Evolutionary conservation across 2,113 vertebrate genomes (phyloP), one percentile per base, ranked within the genome.

Genomic region (Cyprinodon tularosa): DNA sequence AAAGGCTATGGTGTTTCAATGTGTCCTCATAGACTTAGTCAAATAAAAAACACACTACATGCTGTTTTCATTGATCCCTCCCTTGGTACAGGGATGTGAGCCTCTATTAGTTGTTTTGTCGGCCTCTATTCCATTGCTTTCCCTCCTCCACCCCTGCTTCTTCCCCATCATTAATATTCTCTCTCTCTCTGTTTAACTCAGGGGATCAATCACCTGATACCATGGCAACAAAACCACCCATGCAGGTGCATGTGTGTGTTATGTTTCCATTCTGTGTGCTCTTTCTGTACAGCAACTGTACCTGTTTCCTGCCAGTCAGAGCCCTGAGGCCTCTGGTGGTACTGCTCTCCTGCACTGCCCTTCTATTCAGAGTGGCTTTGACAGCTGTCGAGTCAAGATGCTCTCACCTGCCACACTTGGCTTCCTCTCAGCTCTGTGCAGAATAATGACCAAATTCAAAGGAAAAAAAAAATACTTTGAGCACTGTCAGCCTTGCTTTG

Each of bases 121-220:
- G 71, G 71, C 84, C 62, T 38, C 77, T 13, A 36, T 3, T 62
- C 78, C 53, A n/a, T 83, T 78, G 59, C 76, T 84, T 72, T 68
- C 65, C 78, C 67, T 70, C 83, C 74, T 73, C 71, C 36, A 64
- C 29, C 13, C 15, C 81, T 7, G 22, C 73, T 66, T 64, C 76
- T 67, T 76, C 71, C n/a, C 78, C 0, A 42, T 61, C 87, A 80
- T 88, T 86, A 83, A 88, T 87, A 88, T 87, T 91, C 82, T 65
- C 70, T 66, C 66, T 77, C 76, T 82, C 66, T 2, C 77, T 71
- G 71, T 84, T 87, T 87, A 92, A 90, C 89, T 85, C 81, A 17
- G 82, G 82, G 88, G 89, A 93, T 93, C 92, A 91, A 85, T 93
- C 90, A 86, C 64, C 17, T 80, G 94, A 94, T 94, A 39, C 92